A percentile compares a stretch with the other conserved stretches of the same genome.
Conservation (phyloP, 1,140 invertebrate genomes). For the Drosophila funebris region DNA sequence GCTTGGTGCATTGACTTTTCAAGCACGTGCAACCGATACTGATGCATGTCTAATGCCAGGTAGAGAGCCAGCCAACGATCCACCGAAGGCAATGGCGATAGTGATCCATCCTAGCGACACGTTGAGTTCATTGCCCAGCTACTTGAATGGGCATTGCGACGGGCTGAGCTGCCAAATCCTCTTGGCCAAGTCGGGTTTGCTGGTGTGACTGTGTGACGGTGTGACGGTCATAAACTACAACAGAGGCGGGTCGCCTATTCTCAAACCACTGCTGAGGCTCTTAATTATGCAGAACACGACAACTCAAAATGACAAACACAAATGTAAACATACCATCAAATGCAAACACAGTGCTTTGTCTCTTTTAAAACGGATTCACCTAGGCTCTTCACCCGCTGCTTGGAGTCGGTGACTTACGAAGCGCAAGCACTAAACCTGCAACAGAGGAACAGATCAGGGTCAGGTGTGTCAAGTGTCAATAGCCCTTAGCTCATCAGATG, state of each 20-base stretch:
- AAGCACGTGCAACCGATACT: constrained; percentile 38
- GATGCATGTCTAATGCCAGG: constrained; percentile 45
- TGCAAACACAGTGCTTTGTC: not conserved
- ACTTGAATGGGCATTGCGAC: constrained; percentile 7
- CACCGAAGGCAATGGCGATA: constrained; percentile 7
- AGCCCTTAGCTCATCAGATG: constrained; percentile 8
- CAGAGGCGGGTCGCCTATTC: not conserved
- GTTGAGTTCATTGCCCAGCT: constrained; percentile 32
- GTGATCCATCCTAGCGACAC: constrained; percentile 7
- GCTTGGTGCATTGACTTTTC: constrained; percentile 42
- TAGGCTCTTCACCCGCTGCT: not conserved
- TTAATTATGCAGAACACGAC: constrained; percentile 62
- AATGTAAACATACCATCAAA: not conserved
- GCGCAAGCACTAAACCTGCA: not conserved
- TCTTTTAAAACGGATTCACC: constrained; percentile 21
- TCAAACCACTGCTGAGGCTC: constrained; percentile 18
- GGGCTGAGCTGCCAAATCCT: constrained; percentile 41
- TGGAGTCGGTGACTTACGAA: constrained; percentile 18
- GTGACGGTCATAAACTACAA: constrained; percentile 23
- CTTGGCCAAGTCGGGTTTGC: not conserved
- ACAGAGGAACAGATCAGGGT: not conserved
- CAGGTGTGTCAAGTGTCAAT: constrained; percentile 10
- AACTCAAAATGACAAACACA: constrained; percentile 30
- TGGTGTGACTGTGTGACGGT: not conserved
- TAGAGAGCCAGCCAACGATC: constrained; percentile 5